Conservation (phyloP, 1,140 invertebrate genomes). For the Sminthurinus signatus region DNA sequence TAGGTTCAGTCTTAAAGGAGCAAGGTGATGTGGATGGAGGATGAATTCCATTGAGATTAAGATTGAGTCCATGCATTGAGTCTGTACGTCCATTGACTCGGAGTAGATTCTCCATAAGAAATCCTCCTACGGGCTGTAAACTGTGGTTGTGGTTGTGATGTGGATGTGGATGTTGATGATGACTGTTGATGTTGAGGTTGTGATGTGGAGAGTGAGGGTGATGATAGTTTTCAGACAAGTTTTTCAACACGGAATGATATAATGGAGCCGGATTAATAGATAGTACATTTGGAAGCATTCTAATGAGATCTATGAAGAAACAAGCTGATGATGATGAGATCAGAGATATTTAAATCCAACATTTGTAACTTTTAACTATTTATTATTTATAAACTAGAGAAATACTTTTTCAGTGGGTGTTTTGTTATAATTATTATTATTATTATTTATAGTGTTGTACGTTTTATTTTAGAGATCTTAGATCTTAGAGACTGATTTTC, state of each 20-base stretch:
- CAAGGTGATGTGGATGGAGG: constrained; percentile 18
- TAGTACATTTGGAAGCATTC: constrained; percentile 35
- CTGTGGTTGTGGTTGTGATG: not conserved
- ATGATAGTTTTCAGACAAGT: constrained; percentile 24
- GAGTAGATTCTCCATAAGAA: constrained; percentile 36
- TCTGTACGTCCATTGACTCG: constrained; percentile 16
- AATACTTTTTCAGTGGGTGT: too few species aligned
- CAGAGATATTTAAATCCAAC: too few species aligned
- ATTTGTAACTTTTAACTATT: too few species aligned
- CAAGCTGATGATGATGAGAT: too few species aligned
- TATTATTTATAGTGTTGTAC: too few species aligned
- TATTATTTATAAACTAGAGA: too few species aligned
- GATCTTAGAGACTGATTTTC: too few species aligned
- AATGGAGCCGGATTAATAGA: constrained; percentile 26
- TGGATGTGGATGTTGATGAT: not conserved
- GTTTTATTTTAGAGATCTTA: too few species aligned
- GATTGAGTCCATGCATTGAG: constrained; percentile 17
- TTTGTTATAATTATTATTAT: too few species aligned
- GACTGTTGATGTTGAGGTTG: too few species aligned
- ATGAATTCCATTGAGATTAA: not conserved
- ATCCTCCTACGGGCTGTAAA: constrained; percentile 16
- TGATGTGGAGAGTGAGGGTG: too few species aligned
- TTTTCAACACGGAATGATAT: constrained; percentile 30
- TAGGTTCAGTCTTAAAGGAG: constrained; percentile 26
- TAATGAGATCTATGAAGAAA: too few species aligned